Base-by-base conservation (phyloP, 1,140 invertebrate species). In the Campodea augens region DNA sequence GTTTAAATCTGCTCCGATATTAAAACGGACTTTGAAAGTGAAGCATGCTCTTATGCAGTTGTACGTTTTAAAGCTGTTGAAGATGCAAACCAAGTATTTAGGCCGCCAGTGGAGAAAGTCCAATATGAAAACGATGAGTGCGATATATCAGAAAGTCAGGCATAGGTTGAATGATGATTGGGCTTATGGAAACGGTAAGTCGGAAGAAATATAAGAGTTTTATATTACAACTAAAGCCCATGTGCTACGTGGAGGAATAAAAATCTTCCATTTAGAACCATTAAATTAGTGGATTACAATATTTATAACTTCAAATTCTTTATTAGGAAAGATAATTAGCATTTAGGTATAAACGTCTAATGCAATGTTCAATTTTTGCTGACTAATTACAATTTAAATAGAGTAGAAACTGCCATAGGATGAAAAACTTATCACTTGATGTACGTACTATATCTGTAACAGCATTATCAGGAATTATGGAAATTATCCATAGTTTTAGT, bases 21-120 rank as follows among this genome's bases (percentile, higher is more conserved):
- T 99, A 29, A 98, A 98, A 65, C 73, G 92, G 51, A 91, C 91
- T 5, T 67, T 99, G 7, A 95, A 95, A 72, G 83, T 92, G 1
- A 73, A 86, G 43, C 89, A 98, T 65, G 87, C 91, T 1, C 85
- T 98, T 76, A 89, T 98, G 74, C 96, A 99, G 65, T 68, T 98
- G 43, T 99, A 99, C 63, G 88, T 96, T 4, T 69, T 99, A 36
- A 99, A 99, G 63, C 66, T 98, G 25, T 64, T 99, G 0, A 99
- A 99, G 70, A 97, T 99, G 90, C 96, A 99, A 70, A 97, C 92
- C 0, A 97, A 96, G 61, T 99, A 98, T 68, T 74, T 99, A 48
- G 96, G 96, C 1, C 68, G 96, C 19, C 95, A 98, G 57, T 99
- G 96, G 96, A 72, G 96, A 4, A 98, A 98, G 65, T 85, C 86